Percentiles rank a stretch among this genome's conserved stretches.
phyloP scores from a whole-genome alignment of 2,113 vertebrate genomes.

The Pedionomus torquatus region DNA sequence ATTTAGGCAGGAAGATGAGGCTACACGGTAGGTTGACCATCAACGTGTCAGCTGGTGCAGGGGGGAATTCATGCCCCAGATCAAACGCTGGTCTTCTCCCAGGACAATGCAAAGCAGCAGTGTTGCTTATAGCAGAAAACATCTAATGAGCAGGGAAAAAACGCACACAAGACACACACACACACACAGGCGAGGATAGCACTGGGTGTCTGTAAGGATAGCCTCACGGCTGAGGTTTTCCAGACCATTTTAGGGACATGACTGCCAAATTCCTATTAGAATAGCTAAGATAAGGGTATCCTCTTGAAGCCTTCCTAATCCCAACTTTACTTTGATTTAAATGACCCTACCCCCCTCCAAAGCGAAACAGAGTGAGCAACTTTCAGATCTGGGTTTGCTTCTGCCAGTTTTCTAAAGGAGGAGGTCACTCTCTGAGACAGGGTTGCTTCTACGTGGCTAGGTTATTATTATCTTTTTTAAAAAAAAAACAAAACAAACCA shows the following conservation, averaged over 20 bases:
- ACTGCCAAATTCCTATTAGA: neutral
- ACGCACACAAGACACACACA: neutral
- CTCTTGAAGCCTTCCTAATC: neutral
- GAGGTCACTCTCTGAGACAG: neutral
- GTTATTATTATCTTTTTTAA: no score
- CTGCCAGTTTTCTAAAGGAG: neutral
- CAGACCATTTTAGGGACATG: neutral
- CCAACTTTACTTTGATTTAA: neutral
- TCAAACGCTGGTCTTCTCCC: neutral
- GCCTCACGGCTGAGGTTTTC: neutral
- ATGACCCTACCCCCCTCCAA: neutral
- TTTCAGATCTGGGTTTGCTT: neutral
- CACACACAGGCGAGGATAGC: neutral
- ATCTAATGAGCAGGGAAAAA: neutral
- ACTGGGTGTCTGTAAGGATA: neutral
- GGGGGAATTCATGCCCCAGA: neutral
- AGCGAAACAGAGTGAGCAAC: neutral
- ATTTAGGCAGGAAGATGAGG: neutral
- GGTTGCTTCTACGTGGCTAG: rapidly evolving
- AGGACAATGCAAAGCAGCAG: neutral
- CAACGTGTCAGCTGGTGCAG: rapidly evolving
- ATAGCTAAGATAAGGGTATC: neutral
- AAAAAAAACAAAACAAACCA: no score
- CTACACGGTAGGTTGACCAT: neutral
- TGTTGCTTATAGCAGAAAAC: neutral